These are phyloP conservation scores for Microcebus ravelobensis DNA, from an alignment of 2,113 vertebrate species.

Conservation along the genomic window DNA sequence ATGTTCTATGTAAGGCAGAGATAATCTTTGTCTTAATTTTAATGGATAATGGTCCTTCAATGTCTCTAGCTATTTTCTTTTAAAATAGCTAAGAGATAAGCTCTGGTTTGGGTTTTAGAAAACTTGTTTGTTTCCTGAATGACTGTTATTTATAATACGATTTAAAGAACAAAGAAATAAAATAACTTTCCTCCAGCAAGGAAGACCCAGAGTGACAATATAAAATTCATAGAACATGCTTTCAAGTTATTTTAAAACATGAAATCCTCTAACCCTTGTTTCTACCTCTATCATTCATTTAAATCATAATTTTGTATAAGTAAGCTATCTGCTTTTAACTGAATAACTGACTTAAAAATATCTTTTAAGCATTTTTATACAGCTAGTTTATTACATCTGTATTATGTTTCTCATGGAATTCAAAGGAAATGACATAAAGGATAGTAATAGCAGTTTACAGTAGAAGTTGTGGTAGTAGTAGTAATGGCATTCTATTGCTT, in stretches of 20 bases:
- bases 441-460: background rate
- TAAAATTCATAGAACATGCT: background rate
- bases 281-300: background rate
- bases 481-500: background rate
- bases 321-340: background rate
- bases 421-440: background rate
- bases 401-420: background rate
- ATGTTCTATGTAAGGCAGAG: background rate
- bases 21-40: background rate
- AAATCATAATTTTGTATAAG: background rate
- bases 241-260: constrained; percentile 53
- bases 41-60: background rate
- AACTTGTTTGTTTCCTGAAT: constrained; percentile 46
- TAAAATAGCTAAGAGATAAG: constrained; percentile 30
- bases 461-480: background rate
- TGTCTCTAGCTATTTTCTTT: constrained; percentile 13
- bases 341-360: background rate
- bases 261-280: background rate
- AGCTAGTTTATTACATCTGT: background rate
- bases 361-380: background rate
- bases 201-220: background rate
- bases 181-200: background rate
- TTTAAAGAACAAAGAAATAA: constrained; percentile 52
- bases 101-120: constrained; percentile 14
- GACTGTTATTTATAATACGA: constrained; percentile 22